Base-by-base conservation (phyloP, 2,888 invertebrate species). In the Cephus nigrinus region DNA sequence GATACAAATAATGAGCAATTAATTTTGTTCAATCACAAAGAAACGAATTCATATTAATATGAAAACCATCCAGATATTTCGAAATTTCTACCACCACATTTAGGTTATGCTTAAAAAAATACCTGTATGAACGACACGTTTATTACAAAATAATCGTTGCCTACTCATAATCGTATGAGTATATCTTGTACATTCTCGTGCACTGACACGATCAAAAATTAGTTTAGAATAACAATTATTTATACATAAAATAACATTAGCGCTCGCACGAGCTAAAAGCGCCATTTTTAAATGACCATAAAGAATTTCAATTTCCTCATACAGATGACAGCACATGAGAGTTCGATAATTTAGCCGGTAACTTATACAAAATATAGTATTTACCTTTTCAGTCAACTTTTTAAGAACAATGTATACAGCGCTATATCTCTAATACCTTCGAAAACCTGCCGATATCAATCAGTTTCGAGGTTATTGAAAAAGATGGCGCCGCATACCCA, bases 161-260 rank as follows among this genome's bases (percentile, higher is more conserved):
- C 23, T 23, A 23, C 23, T 55, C 1, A 55, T 12, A 69, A 35
- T 74, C 74, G 76, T 3, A 73, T 79, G 9, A 5, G 30, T 68
- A 9, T 15, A 9, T 9, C 35, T 79, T 33, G 30, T 71, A 31
- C 32, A 78, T 11, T 68, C 12, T 34, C 74, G 72, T 1, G 72
- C 15, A 68, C 34, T 79, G 15, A 73, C 23, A 73, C 3, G 74
- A 75, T 69, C 79, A 76, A 79, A 78, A 80, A 78, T 81, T 15
- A 79, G 82, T 79, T 84, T 86, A 71, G 68, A 84, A 82, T 84
- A 85, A 82, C 78, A 84, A 80, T 86, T 86, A 80, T 82, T 87
- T 68, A 84, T 84, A 73, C 86, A 80, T 35, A 84, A 82, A 76
- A 75, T 80, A 75, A 82, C 55, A 76, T 83, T 86, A 68, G 80